These are phyloP conservation scores for Xiphorhynchus erythropygius DNA, from an alignment of 2,797 vertebrate genomes.

Conservation along the genomic window DNA sequence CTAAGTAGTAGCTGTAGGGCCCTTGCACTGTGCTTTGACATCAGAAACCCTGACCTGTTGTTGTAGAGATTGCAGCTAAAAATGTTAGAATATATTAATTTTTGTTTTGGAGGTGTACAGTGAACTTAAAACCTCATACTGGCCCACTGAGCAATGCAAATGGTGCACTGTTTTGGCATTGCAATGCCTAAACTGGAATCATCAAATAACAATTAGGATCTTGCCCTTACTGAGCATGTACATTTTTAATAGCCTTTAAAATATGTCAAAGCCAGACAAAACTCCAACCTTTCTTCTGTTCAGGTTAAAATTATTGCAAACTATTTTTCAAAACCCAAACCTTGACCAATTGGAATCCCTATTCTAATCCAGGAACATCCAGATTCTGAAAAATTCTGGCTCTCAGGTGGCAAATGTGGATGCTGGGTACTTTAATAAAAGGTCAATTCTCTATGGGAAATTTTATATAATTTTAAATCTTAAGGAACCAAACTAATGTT, in stretches of 20 bases:
- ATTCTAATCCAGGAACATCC: background rate
- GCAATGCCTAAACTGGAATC: background rate
- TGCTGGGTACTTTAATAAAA: background rate
- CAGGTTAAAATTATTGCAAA: background rate
- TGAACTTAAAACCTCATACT: background rate
- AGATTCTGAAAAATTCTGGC: background rate
- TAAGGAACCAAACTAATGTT: background rate
- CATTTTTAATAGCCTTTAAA: background rate
- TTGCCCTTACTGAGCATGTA: background rate
- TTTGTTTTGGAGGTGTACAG: background rate
- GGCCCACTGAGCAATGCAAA: background rate
- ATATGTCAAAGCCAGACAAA: background rate
- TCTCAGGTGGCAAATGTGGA: background rate
- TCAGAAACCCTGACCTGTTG: background rate
- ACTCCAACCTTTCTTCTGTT: background rate
- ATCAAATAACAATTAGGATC: background rate
- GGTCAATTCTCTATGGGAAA: background rate
- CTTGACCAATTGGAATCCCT: background rate
- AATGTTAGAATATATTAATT: background rate
- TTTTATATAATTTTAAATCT: background rate
- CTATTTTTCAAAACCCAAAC: background rate
- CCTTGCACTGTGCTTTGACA: background rate
- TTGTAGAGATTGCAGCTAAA: background rate
- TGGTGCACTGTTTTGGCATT: background rate
- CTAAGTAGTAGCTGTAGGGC: background rate